A percentile compares a stretch with the other conserved stretches of the same genome.
Conservation (phyloP, 1,140 invertebrate genomes). For the Macrosteles quadrilineatus region DNA sequence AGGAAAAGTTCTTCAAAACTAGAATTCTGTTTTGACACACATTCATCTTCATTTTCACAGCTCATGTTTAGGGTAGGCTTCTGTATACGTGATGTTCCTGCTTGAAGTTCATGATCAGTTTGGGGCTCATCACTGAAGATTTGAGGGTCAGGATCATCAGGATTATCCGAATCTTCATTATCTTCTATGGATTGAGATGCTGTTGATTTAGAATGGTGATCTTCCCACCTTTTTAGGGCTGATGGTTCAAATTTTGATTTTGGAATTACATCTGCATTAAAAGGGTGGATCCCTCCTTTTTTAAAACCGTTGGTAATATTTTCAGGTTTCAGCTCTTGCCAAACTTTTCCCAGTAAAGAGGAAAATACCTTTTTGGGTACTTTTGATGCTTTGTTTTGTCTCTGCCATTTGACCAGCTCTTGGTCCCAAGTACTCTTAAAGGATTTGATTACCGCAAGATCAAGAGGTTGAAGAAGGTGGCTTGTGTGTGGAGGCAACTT, state of each 20-base stretch:
- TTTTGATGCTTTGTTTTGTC: slow-evolving; percentile 41
- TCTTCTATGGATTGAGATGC: slow-evolving; percentile 38
- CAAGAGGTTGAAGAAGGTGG: slow-evolving; percentile 42
- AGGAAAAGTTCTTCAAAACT: slow-evolving; percentile 4
- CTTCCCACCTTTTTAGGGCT: slow-evolving; percentile 28
- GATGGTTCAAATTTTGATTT: too few species aligned
- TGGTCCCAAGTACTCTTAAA: slow-evolving; percentile 41
- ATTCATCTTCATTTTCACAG: slow-evolving; percentile 18
- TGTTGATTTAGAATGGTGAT: slow-evolving; percentile 40
- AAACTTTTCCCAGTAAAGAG: slow-evolving; percentile 41
- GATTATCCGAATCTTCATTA: slow-evolving; percentile 27
- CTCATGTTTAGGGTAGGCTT: not conserved
- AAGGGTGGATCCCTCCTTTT: slow-evolving; percentile 43
- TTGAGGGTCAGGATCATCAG: slow-evolving; percentile 13
- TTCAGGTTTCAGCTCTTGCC: slow-evolving; percentile 39
- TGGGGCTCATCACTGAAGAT: not conserved
- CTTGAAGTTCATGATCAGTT: not conserved
- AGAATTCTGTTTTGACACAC: not conserved
- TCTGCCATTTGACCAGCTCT: slow-evolving; percentile 41
- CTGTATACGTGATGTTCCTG: slow-evolving; percentile 13
- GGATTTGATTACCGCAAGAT: too few species aligned
- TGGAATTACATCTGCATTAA: slow-evolving; percentile 28
- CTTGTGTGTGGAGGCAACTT: slow-evolving; percentile 46
- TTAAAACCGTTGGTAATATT: slow-evolving; percentile 40
- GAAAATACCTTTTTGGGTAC: slow-evolving; percentile 37